These are phyloP conservation scores for Neofelis nebulosa DNA, from an alignment of 2,113 vertebrate genomes.

Conservation along the genomic window DNA sequence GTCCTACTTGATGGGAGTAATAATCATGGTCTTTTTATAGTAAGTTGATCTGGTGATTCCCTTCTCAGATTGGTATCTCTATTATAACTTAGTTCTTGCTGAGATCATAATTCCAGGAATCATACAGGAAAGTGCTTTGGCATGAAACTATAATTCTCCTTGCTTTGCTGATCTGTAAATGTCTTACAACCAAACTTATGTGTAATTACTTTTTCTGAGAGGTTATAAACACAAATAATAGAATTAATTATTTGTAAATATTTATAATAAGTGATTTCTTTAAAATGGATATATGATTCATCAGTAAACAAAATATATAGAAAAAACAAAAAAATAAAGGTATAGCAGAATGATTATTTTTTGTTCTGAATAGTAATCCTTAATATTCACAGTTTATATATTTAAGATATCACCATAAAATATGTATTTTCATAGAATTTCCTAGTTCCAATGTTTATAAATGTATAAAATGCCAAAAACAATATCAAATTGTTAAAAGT, in stretches of 20 bases:
- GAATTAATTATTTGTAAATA: slow-evolving; percentile 23
- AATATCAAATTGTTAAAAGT: background rate
- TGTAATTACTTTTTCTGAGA: slow-evolving; percentile 10
- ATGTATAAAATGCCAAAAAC: background rate
- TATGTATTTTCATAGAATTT: slow-evolving; percentile 8
- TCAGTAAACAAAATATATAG: background rate
- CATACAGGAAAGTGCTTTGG: background rate
- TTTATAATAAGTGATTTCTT: background rate
- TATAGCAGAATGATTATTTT: background rate
- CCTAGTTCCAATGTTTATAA: background rate
- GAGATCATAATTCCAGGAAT: background rate
- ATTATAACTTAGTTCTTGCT: background rate
- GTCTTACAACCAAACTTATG: background rate
- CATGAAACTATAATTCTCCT: background rate
- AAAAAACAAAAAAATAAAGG: background rate
- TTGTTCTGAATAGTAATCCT: background rate
- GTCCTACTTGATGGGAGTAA: background rate
- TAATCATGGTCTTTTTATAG: background rate
- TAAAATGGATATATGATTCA: background rate
- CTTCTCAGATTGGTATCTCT: background rate
- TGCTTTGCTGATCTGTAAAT: background rate
- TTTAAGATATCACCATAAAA: slow-evolving; percentile 36
- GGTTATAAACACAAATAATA: background rate
- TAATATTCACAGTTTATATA: background rate
- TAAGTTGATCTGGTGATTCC: background rate